Base-by-base conservation (phyloP, 2,113 vertebrate species). In the Cariama cristata region DNA sequence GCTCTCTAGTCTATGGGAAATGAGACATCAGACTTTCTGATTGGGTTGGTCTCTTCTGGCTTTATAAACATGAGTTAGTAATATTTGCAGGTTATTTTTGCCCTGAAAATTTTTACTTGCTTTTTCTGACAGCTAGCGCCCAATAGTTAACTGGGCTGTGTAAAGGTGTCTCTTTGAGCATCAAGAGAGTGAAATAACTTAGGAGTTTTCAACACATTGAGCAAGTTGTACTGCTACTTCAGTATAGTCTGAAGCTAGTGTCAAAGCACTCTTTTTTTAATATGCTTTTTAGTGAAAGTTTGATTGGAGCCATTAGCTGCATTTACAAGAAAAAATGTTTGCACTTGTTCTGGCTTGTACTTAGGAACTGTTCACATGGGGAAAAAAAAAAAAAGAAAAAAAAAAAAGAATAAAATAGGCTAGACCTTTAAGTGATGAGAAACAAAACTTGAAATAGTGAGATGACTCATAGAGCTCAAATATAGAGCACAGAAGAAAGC, bases 381-480 rank as follows among this genome's bases (percentile, higher is more conserved):
- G n/a, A n/a, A 32, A 72, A 32, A 14, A 42, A 64, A 52, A 64
- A 42, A 20, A 40, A 42, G 38, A 27, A 4, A 74, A 55, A 88
- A 56, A 68, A 12, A 30, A 13, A 58, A 76, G 40, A 75, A 82
- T 50, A 90, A 92, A 90, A 77, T 67, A 94, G 20, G 27, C 49
- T 80, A 95, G 72, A 95, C 55, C 86, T 96, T 90, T 81, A 75
- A 80, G 44, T 47, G 63, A 56, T 84, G 72, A 88, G 92, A 88
- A 95, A 79, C 40, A 92, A 90, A 83, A 92, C 68, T 84, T 88
- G 77, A 83, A 93, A 86, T 91, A 95, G 59, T 86, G 79, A 59
- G 47, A 64, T 96, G 75, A 95, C 50, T 97, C 94, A 91, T 4
- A 74, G 42, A 92, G 80, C 58, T 72, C 63, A 90, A 83, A 86